Evolutionary conservation across 2,888 invertebrate genomes (phyloP).

Genomic region (Lacanobia wlatinum): DNA sequence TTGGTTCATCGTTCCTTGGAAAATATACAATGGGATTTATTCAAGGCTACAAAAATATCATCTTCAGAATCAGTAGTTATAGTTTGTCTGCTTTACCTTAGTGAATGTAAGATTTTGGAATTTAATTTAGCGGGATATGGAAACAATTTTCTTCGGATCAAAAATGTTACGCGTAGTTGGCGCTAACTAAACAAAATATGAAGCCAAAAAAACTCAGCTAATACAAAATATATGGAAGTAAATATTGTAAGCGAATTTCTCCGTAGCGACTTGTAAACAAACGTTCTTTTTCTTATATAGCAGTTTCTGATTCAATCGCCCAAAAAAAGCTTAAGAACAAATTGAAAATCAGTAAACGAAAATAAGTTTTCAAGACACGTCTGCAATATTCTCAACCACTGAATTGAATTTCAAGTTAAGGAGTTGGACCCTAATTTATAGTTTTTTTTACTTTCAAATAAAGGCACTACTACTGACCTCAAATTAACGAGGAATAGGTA

Average conservation of each 20-base stretch:
- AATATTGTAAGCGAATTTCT: slow-evolving; percentile 23
- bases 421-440: slow-evolving; percentile 34
- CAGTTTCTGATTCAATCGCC: slow-evolving; percentile 51
- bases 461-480: slow-evolving; percentile 2
- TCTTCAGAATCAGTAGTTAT: background rate
- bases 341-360: slow-evolving; percentile 64
- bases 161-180: slow-evolving; percentile 7
- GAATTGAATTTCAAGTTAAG: slow-evolving; percentile 48
- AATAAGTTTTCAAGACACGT: slow-evolving; percentile 63
- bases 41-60: background rate
- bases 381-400: slow-evolving; percentile 51
- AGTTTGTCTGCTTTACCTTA: background rate
- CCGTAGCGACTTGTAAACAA: slow-evolving; percentile 30
- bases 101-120: background rate
- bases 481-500: slow-evolving; percentile 18
- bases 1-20: background rate
- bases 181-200: slow-evolving; percentile 16
- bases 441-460: slow-evolving; percentile 40
- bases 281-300: slow-evolving; percentile 23
- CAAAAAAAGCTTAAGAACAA: slow-evolving; percentile 56
- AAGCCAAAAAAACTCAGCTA: slow-evolving; percentile 2
- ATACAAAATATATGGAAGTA: slow-evolving; percentile 22
- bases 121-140: slow-evolving; percentile 1
- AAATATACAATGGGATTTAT: background rate
- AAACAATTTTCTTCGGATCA: slow-evolving; percentile 34